Percentiles rank a stretch among this genome's conserved stretches.
These are phyloP conservation scores for Agrotis segetum DNA, from an alignment of 2,888 invertebrate species.

Conservation along the genomic window DNA sequence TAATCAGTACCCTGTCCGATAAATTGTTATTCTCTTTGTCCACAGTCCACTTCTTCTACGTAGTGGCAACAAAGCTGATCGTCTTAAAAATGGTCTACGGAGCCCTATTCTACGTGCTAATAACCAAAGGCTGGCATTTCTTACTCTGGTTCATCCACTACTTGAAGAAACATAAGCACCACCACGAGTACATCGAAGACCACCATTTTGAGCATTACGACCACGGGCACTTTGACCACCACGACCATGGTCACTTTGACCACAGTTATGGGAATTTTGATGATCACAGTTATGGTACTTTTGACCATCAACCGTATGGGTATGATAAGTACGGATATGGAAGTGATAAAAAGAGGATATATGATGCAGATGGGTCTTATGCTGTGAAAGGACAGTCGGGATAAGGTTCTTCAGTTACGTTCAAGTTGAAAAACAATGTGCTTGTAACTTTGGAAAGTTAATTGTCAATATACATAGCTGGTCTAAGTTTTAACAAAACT, in stretches of 20 bases:
- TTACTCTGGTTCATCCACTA: constrained; percentile 84
- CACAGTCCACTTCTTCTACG: constrained; percentile 87
- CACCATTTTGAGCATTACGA: constrained; percentile 68
- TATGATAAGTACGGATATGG: constrained; percentile 54
- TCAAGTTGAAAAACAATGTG: neutral
- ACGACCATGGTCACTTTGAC: constrained; percentile 56
- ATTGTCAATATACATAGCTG: no score
- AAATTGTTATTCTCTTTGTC: constrained; percentile 64
- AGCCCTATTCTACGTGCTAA: constrained; percentile 78
- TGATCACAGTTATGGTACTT: constrained; percentile 60
- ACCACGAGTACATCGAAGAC: constrained; percentile 78
- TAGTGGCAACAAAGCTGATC: constrained; percentile 83
- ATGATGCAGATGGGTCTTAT: constrained; percentile 86
- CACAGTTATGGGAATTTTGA: constrained; percentile 60
- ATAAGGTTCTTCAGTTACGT: neutral
- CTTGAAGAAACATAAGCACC: constrained; percentile 79
- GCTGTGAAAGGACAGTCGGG: constrained; percentile 71
- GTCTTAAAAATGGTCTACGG: constrained; percentile 84
- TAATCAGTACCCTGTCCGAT: neutral
- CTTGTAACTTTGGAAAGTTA: neutral
- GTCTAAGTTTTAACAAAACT: neutral
- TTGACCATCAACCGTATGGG: constrained; percentile 49
- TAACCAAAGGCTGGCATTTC: constrained; percentile 84
- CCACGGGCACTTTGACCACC: constrained; percentile 57
- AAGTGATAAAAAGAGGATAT: constrained; percentile 70